Percentiles rank a stretch among this genome's conserved stretches.
Conservation (phyloP, 1,140 invertebrate genomes). For the Coelopa frigida region DNA sequence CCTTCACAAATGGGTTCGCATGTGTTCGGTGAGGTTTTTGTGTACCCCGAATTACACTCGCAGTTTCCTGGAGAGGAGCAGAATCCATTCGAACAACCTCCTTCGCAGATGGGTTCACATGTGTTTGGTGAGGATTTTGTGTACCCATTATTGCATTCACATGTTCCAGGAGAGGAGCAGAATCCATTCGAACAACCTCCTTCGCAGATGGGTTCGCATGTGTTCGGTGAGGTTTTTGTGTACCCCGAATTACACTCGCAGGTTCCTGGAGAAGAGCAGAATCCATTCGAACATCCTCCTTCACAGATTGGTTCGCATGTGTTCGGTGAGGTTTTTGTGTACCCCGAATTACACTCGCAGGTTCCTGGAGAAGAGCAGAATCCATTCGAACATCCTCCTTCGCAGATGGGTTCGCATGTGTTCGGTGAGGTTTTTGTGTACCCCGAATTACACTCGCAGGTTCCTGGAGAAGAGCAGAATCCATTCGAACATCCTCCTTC, state of each 20-base stretch:
- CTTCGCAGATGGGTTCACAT: slow-evolving; percentile 45
- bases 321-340: slow-evolving; percentile 16
- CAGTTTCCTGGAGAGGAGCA: slow-evolving; percentile 51
- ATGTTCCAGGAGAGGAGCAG: slow-evolving; percentile 49
- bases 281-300: slow-evolving; percentile 44
- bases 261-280: slow-evolving; percentile 47
- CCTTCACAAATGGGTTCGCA: slow-evolving; percentile 22
- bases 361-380: not conserved
- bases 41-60: slow-evolving; percentile 49
- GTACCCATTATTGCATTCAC: slow-evolving; percentile 33
- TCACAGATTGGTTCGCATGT: slow-evolving; percentile 41
- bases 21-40: slow-evolving; percentile 25
- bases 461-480: slow-evolving; percentile 48
- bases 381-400: slow-evolving; percentile 35
- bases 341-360: slow-evolving; percentile 23
- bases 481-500: slow-evolving; percentile 48
- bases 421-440: not conserved
- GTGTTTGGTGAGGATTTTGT: not conserved
- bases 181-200: slow-evolving; percentile 49
- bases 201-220: slow-evolving; percentile 39
- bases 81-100: slow-evolving; percentile 24
- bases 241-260: slow-evolving; percentile 52
- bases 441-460: slow-evolving; percentile 39
- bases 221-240: slow-evolving; percentile 27
- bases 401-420: slow-evolving; percentile 3